Evolutionary conservation across 1,140 invertebrate species (phyloP).

Genomic region (Hyposmocoma kahamanoa): DNA sequence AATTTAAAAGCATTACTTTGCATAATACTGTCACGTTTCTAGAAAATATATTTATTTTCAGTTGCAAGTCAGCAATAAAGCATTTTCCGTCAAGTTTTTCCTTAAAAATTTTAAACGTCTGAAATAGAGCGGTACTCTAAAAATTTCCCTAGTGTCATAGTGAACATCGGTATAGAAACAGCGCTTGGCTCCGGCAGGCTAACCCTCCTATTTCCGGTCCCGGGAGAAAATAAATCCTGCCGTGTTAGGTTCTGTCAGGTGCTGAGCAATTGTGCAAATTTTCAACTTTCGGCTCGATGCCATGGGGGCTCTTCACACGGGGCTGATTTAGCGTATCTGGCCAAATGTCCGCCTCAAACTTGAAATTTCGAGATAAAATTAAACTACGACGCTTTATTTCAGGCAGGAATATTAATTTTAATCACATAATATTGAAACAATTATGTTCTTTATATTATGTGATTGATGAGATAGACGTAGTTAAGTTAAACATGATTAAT

Average conservation of each 20-base stretch:
- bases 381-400: not conserved
- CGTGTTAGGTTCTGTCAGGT: constrained; percentile 2
- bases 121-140: too few relatives aligned
- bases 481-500: not conserved
- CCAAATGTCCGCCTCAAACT: not conserved
- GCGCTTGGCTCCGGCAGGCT: constrained; percentile 1
- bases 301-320: too few relatives aligned
- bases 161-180: too few relatives aligned
- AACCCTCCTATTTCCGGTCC: constrained; percentile 4
- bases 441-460: not conserved
- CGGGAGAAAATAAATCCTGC: not conserved
- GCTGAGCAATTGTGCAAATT: constrained; percentile 1
- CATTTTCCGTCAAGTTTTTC: too few relatives aligned
- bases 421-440: not conserved
- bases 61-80: too few relatives aligned
- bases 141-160: too few relatives aligned
- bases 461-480: not conserved
- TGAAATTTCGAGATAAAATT: not conserved
- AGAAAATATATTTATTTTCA: too few relatives aligned
- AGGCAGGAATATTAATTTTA: not conserved
- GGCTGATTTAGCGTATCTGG: too few relatives aligned
- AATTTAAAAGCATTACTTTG: too few relatives aligned
- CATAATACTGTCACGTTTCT: too few relatives aligned
- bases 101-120: too few relatives aligned
- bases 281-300: not conserved